phyloP scores from a whole-genome alignment of 2,113 vertebrate genomes.

The Stegostoma tigrinum region DNA sequence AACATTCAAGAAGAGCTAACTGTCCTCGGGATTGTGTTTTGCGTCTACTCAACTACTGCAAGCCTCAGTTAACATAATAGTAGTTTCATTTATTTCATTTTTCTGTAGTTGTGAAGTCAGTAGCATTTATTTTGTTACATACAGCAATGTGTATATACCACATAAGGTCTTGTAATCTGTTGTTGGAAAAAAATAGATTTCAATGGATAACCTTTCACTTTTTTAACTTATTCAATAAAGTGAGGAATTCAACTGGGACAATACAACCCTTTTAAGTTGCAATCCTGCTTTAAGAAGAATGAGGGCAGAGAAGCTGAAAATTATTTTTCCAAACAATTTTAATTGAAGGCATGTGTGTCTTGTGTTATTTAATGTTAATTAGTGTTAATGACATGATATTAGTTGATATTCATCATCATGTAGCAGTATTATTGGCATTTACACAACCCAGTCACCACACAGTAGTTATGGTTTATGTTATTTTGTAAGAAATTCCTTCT shows the following conservation, averaged over 20 bases:
- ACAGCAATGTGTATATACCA: neutral
- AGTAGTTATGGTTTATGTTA: neutral
- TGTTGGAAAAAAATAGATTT: neutral
- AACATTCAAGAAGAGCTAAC: neutral
- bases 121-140: neutral
- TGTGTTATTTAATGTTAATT: neutral
- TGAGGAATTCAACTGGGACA: neutral
- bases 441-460: neutral
- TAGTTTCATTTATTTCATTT: neutral
- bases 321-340: neutral
- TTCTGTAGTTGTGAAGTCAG: neutral
- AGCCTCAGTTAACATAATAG: neutral
- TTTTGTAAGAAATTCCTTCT: neutral
- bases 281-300: neutral
- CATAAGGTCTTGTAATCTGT: neutral
- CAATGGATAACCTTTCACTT: neutral
- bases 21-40: neutral
- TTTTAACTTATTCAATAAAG: neutral
- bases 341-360: neutral
- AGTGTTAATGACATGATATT: neutral
- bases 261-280: neutral
- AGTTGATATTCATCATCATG: neutral
- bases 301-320: neutral
- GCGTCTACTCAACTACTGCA: neutral
- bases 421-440: neutral